Conservation (phyloP, 1,140 invertebrate species). For the Whitmania pigra region DNA sequence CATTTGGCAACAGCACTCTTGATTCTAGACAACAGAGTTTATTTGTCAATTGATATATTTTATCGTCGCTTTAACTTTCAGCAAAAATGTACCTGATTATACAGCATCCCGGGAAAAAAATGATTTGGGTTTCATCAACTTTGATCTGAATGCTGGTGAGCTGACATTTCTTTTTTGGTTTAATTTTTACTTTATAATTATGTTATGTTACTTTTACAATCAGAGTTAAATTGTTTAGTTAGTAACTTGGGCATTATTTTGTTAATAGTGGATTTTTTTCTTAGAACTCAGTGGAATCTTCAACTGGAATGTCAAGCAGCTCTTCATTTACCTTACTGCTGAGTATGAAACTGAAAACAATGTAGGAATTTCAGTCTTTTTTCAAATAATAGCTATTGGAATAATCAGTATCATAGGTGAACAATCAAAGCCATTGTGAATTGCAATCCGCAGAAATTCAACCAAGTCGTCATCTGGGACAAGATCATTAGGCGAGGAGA, state of each 20-base stretch:
- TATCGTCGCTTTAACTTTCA: constrained; percentile 20
- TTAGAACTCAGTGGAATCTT: constrained; percentile 70
- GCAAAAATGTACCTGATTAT: constrained; percentile 89
- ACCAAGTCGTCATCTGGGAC: constrained; percentile 88
- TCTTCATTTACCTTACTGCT: constrained; percentile 90
- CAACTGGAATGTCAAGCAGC: constrained; percentile 98
- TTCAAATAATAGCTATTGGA: background rate
- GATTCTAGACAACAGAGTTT: background rate
- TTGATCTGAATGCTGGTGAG: constrained; percentile 79
- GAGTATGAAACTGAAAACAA: constrained; percentile 84
- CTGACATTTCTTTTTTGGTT: constrained; percentile 29
- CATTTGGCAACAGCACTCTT: too few relatives aligned
- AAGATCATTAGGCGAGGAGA: constrained; percentile 90
- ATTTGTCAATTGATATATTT: background rate
- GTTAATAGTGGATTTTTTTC: background rate
- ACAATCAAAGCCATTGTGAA: background rate
- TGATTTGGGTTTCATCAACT: constrained; percentile 85
- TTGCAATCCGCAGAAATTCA: constrained; percentile 45
- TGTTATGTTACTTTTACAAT: background rate
- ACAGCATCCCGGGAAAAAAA: constrained; percentile 81
- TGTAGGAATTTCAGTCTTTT: constrained; percentile 43
- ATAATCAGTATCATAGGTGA: background rate
- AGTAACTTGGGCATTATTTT: constrained; percentile 18
- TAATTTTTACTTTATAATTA: background rate
- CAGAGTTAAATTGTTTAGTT: background rate